Evolutionary conservation across 2,797 vertebrate species (phyloP).

Genomic region (Chiloscyllium punctatum): DNA sequence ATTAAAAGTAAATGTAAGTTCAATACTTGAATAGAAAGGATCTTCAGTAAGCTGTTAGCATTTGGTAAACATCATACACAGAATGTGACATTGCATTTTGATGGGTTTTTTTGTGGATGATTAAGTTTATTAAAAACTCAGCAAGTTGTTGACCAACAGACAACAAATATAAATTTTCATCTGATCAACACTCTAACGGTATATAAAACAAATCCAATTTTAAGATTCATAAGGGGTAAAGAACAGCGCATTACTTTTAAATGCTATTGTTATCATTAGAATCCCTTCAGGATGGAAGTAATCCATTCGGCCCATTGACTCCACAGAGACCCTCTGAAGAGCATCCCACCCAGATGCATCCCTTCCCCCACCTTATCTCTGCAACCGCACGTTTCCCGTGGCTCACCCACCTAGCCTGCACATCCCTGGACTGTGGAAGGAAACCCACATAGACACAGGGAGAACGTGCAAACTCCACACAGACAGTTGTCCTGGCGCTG

Average conservation of each 20-base stretch:
- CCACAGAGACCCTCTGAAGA: too few relatives aligned
- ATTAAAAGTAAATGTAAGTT: neutral
- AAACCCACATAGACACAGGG: too few relatives aligned
- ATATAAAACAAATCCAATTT: neutral
- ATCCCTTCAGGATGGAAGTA: too few relatives aligned
- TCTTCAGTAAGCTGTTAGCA: neutral
- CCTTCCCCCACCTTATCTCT: too few relatives aligned
- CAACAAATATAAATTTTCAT: neutral
- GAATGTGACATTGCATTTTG: neutral
- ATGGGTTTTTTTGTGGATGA: neutral
- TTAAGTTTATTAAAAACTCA: neutral
- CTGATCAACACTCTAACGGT: neutral
- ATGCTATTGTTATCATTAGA: neutral
- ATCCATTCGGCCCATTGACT: too few relatives aligned
- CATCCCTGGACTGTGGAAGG: too few relatives aligned
- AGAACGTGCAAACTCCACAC: too few relatives aligned
- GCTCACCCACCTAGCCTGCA: too few relatives aligned
- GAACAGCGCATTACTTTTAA: neutral
- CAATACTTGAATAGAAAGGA: neutral
- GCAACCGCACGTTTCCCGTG: too few relatives aligned
- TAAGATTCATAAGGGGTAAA: neutral
- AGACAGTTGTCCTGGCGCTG: too few relatives aligned
- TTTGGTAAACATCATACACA: neutral
- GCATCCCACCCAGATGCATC: too few relatives aligned
- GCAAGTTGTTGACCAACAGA: neutral